These are phyloP conservation scores for Choloepus hoffmanni DNA, from an alignment of 2,113 vertebrate genomes.

Conservation along the genomic window DNA sequence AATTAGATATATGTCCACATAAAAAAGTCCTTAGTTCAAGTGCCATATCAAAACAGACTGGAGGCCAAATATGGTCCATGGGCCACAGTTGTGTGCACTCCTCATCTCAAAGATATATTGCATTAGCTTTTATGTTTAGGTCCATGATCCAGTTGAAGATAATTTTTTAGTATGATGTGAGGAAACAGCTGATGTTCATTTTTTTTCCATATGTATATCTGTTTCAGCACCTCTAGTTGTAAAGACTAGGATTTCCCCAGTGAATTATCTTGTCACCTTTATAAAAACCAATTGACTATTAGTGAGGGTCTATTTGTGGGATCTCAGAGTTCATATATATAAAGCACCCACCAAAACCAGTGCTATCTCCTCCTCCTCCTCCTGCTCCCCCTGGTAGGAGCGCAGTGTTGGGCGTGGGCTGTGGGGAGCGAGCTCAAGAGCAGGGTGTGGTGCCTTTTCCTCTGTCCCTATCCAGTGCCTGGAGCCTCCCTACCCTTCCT, in stretches of 20 bases:
- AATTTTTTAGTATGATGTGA: background rate
- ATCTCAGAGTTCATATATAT: too few relatives aligned
- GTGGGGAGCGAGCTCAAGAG: slow-evolving; percentile 81
- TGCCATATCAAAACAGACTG: background rate
- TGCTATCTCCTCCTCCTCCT: slow-evolving; percentile 80
- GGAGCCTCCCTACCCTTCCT: slow-evolving; percentile 79
- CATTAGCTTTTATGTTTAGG: background rate
- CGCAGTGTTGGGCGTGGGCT: slow-evolving; percentile 85
- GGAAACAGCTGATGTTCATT: background rate
- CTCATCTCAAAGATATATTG: background rate
- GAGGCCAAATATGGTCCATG: background rate
- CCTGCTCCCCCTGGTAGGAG: slow-evolving; percentile 83
- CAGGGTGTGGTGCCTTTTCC: slow-evolving; percentile 75
- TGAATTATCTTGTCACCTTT: background rate
- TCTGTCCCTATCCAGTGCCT: slow-evolving; percentile 80
- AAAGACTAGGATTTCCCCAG: background rate
- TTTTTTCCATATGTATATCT: background rate
- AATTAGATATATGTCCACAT: too few relatives aligned
- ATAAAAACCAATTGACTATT: background rate
- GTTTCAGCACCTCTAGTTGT: background rate
- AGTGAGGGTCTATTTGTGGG: too few relatives aligned
- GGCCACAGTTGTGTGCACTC: background rate
- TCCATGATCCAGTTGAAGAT: background rate
- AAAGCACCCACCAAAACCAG: too few relatives aligned
- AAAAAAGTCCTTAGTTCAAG: background rate